These are phyloP conservation scores for Capreolus pygargus DNA, from an alignment of 2,113 vertebrate genomes.

Conservation along the genomic window DNA sequence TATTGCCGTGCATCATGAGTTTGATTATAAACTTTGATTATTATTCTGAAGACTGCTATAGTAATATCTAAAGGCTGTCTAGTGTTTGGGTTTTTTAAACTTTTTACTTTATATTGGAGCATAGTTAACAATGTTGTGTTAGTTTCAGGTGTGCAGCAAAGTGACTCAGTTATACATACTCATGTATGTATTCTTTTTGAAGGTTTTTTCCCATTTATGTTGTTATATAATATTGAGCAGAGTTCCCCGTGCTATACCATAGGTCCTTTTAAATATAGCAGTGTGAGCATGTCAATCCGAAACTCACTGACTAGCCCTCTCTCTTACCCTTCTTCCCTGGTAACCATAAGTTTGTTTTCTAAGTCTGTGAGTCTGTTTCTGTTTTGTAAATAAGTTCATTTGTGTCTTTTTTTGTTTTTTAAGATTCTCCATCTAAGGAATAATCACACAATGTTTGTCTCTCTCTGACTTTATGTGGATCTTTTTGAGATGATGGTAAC, in stretches of 20 bases:
- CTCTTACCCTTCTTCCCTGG: not conserved
- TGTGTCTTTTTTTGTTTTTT: not conserved
- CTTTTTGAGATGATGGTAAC: not conserved
- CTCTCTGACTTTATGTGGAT: not conserved
- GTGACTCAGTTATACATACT: not conserved
- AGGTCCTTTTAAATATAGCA: not conserved
- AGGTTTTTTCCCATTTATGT: not conserved
- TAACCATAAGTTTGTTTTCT: not conserved
- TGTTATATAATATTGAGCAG: not conserved
- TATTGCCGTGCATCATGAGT: not conserved
- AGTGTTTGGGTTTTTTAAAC: not conserved
- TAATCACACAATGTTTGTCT: not conserved
- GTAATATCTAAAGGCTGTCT: not conserved
- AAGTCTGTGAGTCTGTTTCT: not conserved
- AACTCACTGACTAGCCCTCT: not conserved
- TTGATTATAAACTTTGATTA: not conserved
- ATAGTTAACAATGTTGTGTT: not conserved
- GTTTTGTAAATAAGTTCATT: not conserved
- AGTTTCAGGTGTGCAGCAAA: not conserved
- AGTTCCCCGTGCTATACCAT: not conserved
- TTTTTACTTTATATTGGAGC: not conserved
- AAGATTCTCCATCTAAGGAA: not conserved
- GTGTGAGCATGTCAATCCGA: not conserved
- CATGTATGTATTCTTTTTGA: not conserved
- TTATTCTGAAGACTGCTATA: not conserved